A percentile compares a stretch with the other conserved stretches of the same genome.
Conservation (phyloP, 2,113 vertebrate species). For the Mesitornis unicolor region DNA sequence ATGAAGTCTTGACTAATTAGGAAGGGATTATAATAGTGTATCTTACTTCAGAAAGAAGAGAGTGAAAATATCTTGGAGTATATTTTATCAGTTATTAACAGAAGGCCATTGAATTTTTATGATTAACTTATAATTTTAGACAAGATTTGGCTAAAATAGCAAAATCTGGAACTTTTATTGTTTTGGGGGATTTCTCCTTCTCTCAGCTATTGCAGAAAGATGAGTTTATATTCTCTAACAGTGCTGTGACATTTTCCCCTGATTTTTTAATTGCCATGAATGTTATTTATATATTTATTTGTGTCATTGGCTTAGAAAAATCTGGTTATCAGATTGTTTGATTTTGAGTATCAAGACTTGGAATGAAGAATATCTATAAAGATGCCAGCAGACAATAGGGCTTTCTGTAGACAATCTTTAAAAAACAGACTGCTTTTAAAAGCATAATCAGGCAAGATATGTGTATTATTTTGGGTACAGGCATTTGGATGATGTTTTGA, state of each 20-base stretch:
- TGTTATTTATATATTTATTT: not conserved
- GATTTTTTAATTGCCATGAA: not conserved
- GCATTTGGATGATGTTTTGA: not conserved
- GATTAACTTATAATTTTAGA: not conserved
- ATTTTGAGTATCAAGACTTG: not conserved
- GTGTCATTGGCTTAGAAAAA: not conserved
- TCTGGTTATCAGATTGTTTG: not conserved
- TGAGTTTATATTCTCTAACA: not conserved
- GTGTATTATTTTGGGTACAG: not conserved
- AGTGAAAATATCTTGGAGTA: not conserved
- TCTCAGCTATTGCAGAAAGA: not conserved
- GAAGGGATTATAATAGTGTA: not conserved
- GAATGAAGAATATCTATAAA: not conserved
- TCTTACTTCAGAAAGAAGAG: not conserved
- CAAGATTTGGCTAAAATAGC: not conserved
- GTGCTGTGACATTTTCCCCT: not conserved
- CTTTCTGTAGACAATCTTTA: not conserved
- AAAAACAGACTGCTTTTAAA: not conserved
- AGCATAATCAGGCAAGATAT: not conserved
- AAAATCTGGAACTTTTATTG: not conserved
- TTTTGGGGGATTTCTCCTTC: not conserved
- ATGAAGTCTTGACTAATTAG: not conserved
- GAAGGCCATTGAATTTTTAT: not conserved
- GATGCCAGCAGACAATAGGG: not conserved
- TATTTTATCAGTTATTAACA: not conserved